Base-by-base conservation (phyloP, 2,888 invertebrate genomes). In the Caenorhabditis japonica region DNA sequence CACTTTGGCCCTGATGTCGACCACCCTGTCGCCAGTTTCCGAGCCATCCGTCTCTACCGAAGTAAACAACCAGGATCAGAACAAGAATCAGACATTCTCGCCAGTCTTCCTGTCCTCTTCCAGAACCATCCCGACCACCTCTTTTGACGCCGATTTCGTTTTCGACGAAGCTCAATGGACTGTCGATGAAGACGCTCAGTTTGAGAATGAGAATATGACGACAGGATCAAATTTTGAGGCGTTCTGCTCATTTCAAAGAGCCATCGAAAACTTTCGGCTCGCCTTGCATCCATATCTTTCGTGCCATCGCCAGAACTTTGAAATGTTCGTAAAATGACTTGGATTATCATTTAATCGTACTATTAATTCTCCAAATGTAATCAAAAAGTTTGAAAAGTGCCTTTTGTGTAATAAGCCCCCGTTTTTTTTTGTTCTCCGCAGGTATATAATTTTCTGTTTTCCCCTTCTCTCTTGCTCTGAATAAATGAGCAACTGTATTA, bases 1-100 rank as follows among this genome's bases (percentile, higher is more conserved):
- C 15, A 76, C 71, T 4, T 46, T 71, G n/a, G 70, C 71, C 2
- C n/a, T 71, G 46, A 62, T 71, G 58, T 52, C 71, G 12, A 43
- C 61, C 21, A 71, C 70, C 51, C 19, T 71, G 34, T 53, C 69
- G 2, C 43, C 60, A 3, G 36, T 55, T 15, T 53, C 59, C 30
- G 43, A 53, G 33, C 53, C 53, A 13, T 55, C 60, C 3, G 49
- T 60, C 13, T 60, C 60, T 0, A 23, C 60, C 25, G 60, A 46
- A 5, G 47, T 53, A 23, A n/a, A 27, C 25, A n/a, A 27, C 25
- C 12, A 27, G 5, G 12, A 44, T 12, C 23, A 47, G 19, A 46
- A 47, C 46, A 39, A 47, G 38, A 60, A 41, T 21, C 47, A 46
- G 19, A 52, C 66, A 27, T 68, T 52, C 36, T 68, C 66, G 43